phyloP scores from a whole-genome alignment of 2,888 invertebrate genomes.

The Oscheius myriophilus region DNA sequence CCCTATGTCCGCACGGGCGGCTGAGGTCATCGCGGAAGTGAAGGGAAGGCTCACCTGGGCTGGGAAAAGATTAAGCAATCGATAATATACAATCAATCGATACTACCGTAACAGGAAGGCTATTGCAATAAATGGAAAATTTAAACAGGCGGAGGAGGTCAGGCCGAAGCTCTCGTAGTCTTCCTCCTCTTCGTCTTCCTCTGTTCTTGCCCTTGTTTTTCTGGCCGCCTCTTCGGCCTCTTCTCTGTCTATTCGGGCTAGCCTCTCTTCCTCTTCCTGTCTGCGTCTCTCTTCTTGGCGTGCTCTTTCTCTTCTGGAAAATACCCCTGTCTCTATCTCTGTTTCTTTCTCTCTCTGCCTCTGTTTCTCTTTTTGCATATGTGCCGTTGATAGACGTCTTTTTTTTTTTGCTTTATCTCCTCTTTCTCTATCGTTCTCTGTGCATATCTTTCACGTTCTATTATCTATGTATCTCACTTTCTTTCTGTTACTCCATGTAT shows the following conservation, averaged over 20 bases:
- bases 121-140: background rate
- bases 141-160: conserved; percentile 9
- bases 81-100: background rate
- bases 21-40: background rate
- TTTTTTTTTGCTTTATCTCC: no score
- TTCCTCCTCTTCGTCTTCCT: conserved; percentile 17
- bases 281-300: conserved; percentile 41
- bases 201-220: background rate
- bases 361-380: no score
- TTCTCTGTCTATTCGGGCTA: conserved; percentile 31
- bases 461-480: no score
- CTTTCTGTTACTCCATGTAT: no score
- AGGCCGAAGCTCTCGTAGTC: conserved; percentile 19
- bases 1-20: no score
- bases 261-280: conserved; percentile 39
- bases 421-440: no score
- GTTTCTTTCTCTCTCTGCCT: no score
- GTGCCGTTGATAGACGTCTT: no score
- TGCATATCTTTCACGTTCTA: no score
- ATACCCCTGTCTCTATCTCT: background rate
- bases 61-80: background rate
- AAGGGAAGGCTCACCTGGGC: conserved; percentile 26
- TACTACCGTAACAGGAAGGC: conserved; percentile 13
- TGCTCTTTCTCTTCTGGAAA: conserved; percentile 33
- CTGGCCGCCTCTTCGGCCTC: conserved; percentile 20